Evolutionary conservation across 2,113 vertebrate genomes (phyloP).

Genomic region (Sphyrna mokarran): DNA sequence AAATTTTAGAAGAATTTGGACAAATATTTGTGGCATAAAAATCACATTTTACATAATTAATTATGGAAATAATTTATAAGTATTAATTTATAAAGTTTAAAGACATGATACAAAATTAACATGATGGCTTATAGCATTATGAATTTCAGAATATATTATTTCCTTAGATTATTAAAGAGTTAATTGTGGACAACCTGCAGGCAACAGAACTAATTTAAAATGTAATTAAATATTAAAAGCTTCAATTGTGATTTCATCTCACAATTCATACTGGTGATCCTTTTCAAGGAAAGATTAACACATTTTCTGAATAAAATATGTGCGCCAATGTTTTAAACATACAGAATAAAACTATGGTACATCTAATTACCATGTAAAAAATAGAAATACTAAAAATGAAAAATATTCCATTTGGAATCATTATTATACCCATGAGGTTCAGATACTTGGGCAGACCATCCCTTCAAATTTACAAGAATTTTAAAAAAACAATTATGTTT

Average conservation of each 20-base stretch:
- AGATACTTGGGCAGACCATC: not conserved
- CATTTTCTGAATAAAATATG: not conserved
- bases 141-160: not conserved
- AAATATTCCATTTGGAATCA: not conserved
- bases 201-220: not conserved
- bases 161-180: not conserved
- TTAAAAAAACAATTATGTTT: not conserved
- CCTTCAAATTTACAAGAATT: not conserved
- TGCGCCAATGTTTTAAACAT: not conserved
- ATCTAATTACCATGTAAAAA: not conserved
- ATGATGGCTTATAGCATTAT: not conserved
- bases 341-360: not conserved
- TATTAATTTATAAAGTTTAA: not conserved
- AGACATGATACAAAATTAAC: not conserved
- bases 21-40: not conserved
- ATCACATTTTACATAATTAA: not conserved
- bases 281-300: not conserved
- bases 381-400: not conserved
- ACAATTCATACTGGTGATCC: not conserved
- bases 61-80: not conserved
- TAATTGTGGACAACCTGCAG: not conserved
- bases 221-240: not conserved
- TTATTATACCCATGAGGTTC: not conserved
- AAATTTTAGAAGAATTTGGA: not conserved
- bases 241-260: not conserved